phyloP scores from a whole-genome alignment of 1,140 invertebrate species.

The Bombus soroeensis region DNA sequence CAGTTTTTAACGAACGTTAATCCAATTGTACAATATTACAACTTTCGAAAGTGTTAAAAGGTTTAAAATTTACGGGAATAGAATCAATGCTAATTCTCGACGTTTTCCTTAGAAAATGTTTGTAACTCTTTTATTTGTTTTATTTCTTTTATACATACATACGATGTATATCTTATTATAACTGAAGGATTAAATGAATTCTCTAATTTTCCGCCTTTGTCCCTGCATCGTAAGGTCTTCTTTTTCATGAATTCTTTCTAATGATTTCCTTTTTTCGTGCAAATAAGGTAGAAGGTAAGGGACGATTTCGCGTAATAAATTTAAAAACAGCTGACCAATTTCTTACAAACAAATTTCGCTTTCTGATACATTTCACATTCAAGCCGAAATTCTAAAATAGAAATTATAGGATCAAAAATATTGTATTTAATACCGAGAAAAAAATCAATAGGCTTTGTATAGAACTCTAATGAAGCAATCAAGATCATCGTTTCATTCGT shows the following conservation, averaged over 20 bases:
- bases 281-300: not conserved
- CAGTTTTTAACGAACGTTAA: not conserved
- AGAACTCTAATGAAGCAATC: slow-evolving; percentile 15
- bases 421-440: not conserved
- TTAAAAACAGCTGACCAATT: not conserved
- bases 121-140: too few species aligned
- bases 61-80: not conserved
- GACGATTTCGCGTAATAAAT: too few species aligned
- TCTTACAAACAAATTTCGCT: not conserved
- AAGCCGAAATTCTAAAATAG: not conserved
- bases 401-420: not conserved
- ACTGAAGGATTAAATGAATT: not conserved
- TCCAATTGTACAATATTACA: not conserved
- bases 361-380: too few species aligned
- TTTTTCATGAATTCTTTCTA: not conserved
- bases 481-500: not conserved
- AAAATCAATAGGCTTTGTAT: not conserved
- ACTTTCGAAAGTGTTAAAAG: not conserved
- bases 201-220: not conserved
- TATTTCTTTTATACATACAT: not conserved
- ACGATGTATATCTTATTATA: not conserved
- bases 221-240: not conserved
- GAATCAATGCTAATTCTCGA: not conserved
- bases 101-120: not conserved
- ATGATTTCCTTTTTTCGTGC: not conserved